Base-by-base conservation (phyloP, 92 coral and sea anemone genomes). In the Epizoanthus rinbou region DNA sequence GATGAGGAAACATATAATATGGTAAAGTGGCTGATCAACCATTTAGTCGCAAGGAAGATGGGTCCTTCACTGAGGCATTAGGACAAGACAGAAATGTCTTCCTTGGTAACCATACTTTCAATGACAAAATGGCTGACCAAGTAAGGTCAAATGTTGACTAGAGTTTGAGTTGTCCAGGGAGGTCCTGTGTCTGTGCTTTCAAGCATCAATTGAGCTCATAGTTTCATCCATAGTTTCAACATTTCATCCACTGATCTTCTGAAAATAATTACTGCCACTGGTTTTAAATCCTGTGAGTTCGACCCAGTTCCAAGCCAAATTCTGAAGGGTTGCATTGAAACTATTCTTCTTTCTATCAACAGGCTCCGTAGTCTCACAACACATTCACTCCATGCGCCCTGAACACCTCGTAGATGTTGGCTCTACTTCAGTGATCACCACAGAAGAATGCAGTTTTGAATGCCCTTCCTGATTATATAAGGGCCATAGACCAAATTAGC, bases 241-340 rank as follows among this genome's bases (percentile, higher is more conserved):
- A 79, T 72, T 3, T 60, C 72, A 54, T 52, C 41, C 31, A 60
- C 67, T 60, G 39, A 79, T 33, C 63, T 79, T 37, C 52, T 79
- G 73, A 63, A 62, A 60, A 62, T 45, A 45, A 45, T 45, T 45
- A 45, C 53, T 45, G 53, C 63, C 18, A 25, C 84, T 79, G 66
- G 66, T 37, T 43, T 62, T 3, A 79, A 79, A 58, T 79, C 84
- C 28, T 79, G 84, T 63, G 24, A 13, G 56, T 25, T 60, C 9
- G 83, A 79, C 45, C 83, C 83, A 37, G 45, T 79, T 21, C 83
- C 70, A 58, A 57, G 70, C 18, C 60, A 79, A 71, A 56, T 79
- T 16, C 83, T 79, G 33, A 6, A 53, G 17, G 70, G 28, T n/a
- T 56, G 64, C 14, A 24, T 78, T 17, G 83, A 54, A 54, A 47